Conservation (phyloP, 2,113 vertebrate genomes). For the Enhydra lutris region DNA sequence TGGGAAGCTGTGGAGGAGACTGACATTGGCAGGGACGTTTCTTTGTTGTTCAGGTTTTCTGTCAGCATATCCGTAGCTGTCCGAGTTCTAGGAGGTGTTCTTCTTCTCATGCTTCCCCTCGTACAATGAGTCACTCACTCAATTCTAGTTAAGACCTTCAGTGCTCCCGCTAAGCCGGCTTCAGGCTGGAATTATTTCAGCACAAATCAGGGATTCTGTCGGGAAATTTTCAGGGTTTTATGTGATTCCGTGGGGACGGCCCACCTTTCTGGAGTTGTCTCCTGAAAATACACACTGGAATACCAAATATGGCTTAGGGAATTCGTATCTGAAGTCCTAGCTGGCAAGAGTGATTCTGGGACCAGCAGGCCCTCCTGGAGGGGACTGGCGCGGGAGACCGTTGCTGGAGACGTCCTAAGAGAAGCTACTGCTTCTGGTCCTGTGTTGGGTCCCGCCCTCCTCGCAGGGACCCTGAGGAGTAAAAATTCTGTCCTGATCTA, state of each 20-base stretch:
- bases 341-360: neutral
- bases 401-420: neutral
- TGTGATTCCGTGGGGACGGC: too few relatives aligned
- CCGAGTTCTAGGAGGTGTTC: accelerated
- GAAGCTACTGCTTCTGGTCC: neutral
- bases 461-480: accelerated
- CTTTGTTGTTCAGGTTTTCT: neutral
- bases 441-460: accelerated
- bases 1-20: neutral
- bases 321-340: accelerated
- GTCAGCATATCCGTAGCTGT: accelerated
- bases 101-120: accelerated
- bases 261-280: neutral
- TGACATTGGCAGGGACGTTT: accelerated
- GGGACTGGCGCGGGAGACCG: accelerated
- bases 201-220: neutral
- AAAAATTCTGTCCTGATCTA: accelerated
- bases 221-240: neutral
- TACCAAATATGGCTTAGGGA: neutral
- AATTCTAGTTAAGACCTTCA: neutral
- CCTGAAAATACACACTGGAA: neutral
- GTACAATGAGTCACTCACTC: neutral
- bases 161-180: neutral
- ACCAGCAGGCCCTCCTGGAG: accelerated
- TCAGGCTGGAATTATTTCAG: neutral